Evolutionary conservation across 2,888 invertebrate genomes (phyloP), one percentile per base, ranked within the genome.

Genomic region (Megaustenia siamemsis): DNA sequence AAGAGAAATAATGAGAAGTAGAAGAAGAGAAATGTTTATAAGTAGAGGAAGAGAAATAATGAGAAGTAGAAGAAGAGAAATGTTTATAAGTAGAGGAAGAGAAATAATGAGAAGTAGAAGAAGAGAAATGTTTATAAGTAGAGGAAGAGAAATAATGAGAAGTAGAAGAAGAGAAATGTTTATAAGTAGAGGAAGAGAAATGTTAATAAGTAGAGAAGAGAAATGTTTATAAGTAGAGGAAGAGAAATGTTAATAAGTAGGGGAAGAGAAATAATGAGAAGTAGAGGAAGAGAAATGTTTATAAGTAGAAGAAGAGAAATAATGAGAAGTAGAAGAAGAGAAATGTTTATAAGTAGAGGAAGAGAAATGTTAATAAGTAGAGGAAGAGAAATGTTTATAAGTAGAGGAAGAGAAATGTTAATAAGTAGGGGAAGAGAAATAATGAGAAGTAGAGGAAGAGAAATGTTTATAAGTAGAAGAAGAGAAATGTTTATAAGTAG

Each of bases 61-160:
- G n/a, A n/a, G n/a, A n/a, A n/a, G n/a, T n/a, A n/a, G n/a, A n/a
- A n/a, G n/a, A n/a, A n/a, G n/a, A 40, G 63, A 32, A 75, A 35
- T 60, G n/a, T 18, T 38, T 21, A 40, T 21, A 69, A 38, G 71
- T 56, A 43, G 45, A 56, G 24, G 49, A n/a, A 71, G 56, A 32
- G 12, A 69, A 71, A 71, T 35, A 49, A 35, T n/a, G n/a, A n/a
- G n/a, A n/a, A n/a, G n/a, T n/a, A n/a, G n/a, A n/a, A n/a, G n/a
- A n/a, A n/a, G n/a, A 21, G 35, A 38, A 35, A 24, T 12, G 28
- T 6, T 5, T 28, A 68, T 32, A 45, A 43, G 40, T 53, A 82
- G 71, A 53, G 71, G 56, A 69, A 53, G 81, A 82, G 56, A 71
- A 60, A 69, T 53, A 53, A 69, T n/a, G n/a, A n/a, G n/a, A n/a